These are phyloP conservation scores for Nothobranchius furzeri DNA, from an alignment of 2,113 vertebrate genomes.

Conservation along the genomic window DNA sequence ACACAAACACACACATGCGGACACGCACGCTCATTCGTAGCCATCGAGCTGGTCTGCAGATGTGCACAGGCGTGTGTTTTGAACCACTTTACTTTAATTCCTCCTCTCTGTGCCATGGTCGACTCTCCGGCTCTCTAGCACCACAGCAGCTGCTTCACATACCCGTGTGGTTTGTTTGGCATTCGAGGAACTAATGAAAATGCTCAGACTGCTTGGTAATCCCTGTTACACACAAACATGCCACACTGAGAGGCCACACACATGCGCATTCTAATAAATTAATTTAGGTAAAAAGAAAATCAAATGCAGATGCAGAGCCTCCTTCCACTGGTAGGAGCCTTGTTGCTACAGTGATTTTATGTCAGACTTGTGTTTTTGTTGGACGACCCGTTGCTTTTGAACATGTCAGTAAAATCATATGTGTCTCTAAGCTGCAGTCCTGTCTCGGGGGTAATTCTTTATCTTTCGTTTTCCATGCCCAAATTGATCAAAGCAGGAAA, in stretches of 20 bases:
- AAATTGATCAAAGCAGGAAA: neutral
- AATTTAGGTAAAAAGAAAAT: constrained; percentile 5
- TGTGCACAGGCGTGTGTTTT: constrained; percentile 45
- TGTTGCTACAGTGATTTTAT: neutral
- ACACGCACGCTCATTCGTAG: neutral
- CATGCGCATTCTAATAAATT: neutral
- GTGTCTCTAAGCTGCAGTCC: neutral
- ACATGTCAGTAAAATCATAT: neutral
- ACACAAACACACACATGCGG: constrained; percentile 5
- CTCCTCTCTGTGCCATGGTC: constrained; percentile 3
- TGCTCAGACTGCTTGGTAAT: constrained; percentile 69
- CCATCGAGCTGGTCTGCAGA: constrained; percentile 52
- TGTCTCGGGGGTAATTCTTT: neutral
- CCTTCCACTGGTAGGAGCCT: neutral
- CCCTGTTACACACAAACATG: constrained; percentile 33
- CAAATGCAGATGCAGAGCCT: neutral
- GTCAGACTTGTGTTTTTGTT: neutral
- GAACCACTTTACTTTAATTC: constrained; percentile 36
- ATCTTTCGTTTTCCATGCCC: neutral
- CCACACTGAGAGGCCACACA: constrained; percentile 51
- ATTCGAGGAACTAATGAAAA: constrained; percentile 69
- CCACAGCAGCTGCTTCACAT: constrained; percentile 66
- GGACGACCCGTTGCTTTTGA: neutral
- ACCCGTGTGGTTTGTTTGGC: constrained; percentile 58
- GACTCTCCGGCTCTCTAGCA: constrained; percentile 35